Conservation (phyloP, 2,797 vertebrate species). For the Hapalemur alaotrensis region DNA sequence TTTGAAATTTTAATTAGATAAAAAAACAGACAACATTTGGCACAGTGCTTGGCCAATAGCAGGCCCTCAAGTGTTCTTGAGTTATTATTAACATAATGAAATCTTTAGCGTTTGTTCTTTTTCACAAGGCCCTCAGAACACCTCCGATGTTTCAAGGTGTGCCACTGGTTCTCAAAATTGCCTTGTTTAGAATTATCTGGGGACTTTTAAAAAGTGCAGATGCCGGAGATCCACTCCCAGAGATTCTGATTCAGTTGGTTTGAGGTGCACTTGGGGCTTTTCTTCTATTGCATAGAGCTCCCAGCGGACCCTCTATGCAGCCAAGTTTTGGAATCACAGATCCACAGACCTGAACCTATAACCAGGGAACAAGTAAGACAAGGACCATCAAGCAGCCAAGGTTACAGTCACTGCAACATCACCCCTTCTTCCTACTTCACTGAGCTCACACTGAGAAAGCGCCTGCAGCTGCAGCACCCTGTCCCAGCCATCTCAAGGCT, state of each 20-base stretch:
- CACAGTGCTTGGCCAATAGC: not conserved
- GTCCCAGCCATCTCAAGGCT: not conserved
- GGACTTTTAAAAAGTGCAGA: not conserved
- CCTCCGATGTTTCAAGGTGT: not conserved
- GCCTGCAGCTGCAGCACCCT: not conserved
- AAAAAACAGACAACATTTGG: slow-evolving; percentile 10
- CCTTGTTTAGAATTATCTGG: not conserved
- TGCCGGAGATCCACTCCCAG: not conserved
- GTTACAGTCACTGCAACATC: not conserved
- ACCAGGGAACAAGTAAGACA: not conserved
- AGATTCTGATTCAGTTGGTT: not conserved
- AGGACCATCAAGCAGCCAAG: not conserved
- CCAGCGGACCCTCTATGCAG: too few relatives aligned
- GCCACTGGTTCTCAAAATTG: not conserved
- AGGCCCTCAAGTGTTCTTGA: not conserved
- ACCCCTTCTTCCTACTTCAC: not conserved
- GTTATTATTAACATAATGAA: not conserved
- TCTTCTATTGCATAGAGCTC: not conserved
- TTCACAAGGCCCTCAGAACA: not conserved
- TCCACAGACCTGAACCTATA: not conserved
- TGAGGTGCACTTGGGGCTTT: not conserved
- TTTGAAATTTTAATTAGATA: slow-evolving; percentile 50
- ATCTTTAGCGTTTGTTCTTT: not conserved
- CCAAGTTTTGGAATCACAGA: not conserved
- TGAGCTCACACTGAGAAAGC: not conserved